Percentiles rank a stretch among this genome's conserved stretches.
Conservation (phyloP, 2,113 vertebrate genomes). For the Grammomys surdaster region DNA sequence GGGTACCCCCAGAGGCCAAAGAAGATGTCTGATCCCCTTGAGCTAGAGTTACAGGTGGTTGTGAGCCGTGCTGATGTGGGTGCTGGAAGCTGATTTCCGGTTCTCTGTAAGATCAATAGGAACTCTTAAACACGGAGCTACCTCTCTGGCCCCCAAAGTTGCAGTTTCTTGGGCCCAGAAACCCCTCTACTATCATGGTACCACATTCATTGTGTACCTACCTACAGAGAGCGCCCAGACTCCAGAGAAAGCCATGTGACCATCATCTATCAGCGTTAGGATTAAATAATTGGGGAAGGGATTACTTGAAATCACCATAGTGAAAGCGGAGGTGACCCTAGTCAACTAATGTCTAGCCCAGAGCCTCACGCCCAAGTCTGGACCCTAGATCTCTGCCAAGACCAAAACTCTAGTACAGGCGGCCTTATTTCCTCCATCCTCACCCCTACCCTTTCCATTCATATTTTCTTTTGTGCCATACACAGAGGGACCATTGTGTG, state of each 20-base stretch:
- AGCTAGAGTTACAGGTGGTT: neutral
- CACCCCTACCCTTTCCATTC: slow-evolving; percentile 68
- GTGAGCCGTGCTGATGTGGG: neutral
- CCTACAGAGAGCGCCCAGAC: neutral
- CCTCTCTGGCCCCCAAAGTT: neutral
- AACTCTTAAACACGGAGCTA: neutral
- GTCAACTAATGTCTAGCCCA: no score
- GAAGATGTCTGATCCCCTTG: neutral
- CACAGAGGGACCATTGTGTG: slow-evolving; percentile 77
- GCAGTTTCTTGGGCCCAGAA: neutral
- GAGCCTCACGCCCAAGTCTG: neutral
- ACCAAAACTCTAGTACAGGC: neutral
- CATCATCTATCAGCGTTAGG: neutral
- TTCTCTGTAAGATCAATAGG: neutral
- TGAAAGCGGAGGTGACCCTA: neutral
- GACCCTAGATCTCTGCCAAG: neutral
- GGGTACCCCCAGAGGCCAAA: neutral
- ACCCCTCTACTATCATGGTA: neutral
- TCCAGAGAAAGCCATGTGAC: neutral
- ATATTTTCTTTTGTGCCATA: slow-evolving; percentile 64
- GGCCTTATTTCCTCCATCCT: neutral
- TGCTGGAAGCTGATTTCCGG: no score
- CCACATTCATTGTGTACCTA: neutral
- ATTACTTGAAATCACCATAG: neutral
- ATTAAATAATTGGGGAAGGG: neutral